These are phyloP conservation scores for Columba guinea DNA, from an alignment of 2,797 vertebrate genomes.

Conservation along the genomic window DNA sequence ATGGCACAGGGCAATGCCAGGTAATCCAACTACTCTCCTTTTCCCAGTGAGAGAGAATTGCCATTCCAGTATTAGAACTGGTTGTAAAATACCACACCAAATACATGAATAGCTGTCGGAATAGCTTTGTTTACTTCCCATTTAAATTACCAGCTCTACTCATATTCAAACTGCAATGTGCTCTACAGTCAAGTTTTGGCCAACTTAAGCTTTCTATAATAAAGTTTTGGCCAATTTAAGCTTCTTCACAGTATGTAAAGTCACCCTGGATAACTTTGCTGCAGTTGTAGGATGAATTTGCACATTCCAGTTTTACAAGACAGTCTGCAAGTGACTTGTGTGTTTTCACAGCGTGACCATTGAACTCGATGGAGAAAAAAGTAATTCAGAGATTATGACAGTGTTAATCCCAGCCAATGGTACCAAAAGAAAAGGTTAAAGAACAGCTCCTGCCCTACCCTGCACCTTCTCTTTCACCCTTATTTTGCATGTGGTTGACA, in stretches of 20 bases:
- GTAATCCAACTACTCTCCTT: background rate
- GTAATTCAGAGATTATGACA: background rate
- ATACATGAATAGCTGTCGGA: slow-evolving; percentile 15
- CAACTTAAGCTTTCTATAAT: background rate
- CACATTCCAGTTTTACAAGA: background rate
- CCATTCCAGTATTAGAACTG: background rate
- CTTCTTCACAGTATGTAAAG: background rate
- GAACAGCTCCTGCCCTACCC: background rate
- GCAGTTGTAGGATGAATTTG: background rate
- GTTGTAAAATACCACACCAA: slow-evolving; percentile 38
- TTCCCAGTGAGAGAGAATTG: background rate
- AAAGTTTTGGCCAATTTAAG: background rate
- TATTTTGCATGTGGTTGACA: background rate
- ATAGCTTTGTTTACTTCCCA: slow-evolving; percentile 57
- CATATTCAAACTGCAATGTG: background rate
- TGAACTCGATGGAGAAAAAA: background rate
- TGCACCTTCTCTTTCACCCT: background rate
- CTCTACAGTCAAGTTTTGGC: background rate
- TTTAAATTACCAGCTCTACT: slow-evolving; percentile 15
- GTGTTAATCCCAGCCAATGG: background rate
- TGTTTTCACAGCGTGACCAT: background rate
- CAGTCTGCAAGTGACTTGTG: background rate
- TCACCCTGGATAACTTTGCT: background rate
- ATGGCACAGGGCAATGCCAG: background rate
- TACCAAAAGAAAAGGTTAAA: background rate